Percentiles rank a stretch among this genome's conserved stretches.
phyloP scores from a whole-genome alignment of 2,797 vertebrate species.

The Enteromius mattozi region DNA sequence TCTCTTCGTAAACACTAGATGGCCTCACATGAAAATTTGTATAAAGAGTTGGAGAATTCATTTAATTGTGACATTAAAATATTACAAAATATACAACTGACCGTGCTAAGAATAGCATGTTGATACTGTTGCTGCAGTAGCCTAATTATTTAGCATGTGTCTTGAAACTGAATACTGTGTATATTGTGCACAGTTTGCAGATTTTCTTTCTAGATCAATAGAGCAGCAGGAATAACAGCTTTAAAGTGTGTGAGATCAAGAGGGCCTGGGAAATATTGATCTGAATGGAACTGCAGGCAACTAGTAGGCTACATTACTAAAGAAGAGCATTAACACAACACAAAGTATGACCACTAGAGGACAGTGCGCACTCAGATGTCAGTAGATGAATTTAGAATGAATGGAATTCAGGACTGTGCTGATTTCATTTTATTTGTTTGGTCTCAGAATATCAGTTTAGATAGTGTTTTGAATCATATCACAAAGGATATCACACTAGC shows the following conservation, averaged over 20 bases:
- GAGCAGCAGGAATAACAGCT: not conserved
- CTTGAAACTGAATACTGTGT: not conserved
- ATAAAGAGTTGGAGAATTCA: not conserved
- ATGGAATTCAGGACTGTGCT: not conserved
- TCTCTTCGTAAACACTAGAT: slow-evolving; percentile 6
- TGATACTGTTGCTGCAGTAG: not conserved
- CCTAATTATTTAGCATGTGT: not conserved
- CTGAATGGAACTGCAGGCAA: not conserved
- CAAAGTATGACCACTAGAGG: slow-evolving; percentile 40
- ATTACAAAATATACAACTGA: not conserved
- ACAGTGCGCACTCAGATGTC: slow-evolving; percentile 15
- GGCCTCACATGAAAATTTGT: not conserved
- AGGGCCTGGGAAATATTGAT: slow-evolving; percentile 43
- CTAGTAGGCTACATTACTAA: no score
- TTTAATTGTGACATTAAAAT: not conserved
- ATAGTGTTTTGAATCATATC: not conserved
- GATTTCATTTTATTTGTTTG: not conserved
- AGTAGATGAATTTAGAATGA: not conserved
- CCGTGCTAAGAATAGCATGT: not conserved
- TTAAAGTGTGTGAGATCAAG: slow-evolving; percentile 11
- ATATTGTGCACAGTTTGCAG: not conserved
- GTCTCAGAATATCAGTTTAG: not conserved
- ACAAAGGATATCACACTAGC: not conserved
- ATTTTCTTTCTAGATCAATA: slow-evolving; percentile 28
- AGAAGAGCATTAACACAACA: not conserved